Percentiles rank a stretch among this genome's conserved stretches.
phyloP scores from a whole-genome alignment of 2,797 vertebrate genomes.

The Cyclura pinguis region DNA sequence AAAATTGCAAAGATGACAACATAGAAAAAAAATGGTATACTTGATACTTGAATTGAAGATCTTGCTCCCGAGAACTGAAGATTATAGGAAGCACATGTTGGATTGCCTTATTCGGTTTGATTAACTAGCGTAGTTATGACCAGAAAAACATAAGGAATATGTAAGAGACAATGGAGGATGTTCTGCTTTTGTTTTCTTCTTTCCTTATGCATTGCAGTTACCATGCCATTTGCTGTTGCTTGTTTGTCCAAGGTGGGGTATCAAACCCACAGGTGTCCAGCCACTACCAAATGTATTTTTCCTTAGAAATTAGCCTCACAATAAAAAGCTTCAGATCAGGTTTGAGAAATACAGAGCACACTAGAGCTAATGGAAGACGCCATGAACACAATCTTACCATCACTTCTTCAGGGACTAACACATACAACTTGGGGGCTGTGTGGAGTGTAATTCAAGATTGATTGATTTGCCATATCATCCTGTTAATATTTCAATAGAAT shows the following conservation, averaged over 20 bases:
- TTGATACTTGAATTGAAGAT: not conserved
- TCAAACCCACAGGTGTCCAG: conserved; percentile 3
- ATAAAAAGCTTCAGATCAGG: not conserved
- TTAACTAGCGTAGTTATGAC: not conserved
- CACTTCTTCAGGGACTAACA: not conserved
- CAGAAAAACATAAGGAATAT: not conserved
- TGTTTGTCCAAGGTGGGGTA: conserved; percentile 38
- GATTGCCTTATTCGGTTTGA: not conserved
- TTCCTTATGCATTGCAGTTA: not conserved
- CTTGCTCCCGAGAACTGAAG: not conserved
- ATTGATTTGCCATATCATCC: not conserved
- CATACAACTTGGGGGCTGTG: not conserved
- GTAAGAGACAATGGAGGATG: not conserved
- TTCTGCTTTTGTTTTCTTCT: not conserved
- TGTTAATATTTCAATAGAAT: conserved; percentile 5
- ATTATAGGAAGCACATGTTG: not conserved
- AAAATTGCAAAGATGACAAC: not conserved
- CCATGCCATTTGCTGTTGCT: not conserved
- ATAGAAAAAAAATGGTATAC: not conserved
- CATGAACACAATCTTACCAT: conserved; percentile 16
- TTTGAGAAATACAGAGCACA: conserved; percentile 24
- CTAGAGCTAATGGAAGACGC: conserved; percentile 36
- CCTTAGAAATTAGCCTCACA: not conserved
- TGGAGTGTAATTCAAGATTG: not conserved
- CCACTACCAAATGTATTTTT: conserved; percentile 31